Conservation (phyloP, 2,797 vertebrate genomes). For the Tolypeutes matacus region DNA sequence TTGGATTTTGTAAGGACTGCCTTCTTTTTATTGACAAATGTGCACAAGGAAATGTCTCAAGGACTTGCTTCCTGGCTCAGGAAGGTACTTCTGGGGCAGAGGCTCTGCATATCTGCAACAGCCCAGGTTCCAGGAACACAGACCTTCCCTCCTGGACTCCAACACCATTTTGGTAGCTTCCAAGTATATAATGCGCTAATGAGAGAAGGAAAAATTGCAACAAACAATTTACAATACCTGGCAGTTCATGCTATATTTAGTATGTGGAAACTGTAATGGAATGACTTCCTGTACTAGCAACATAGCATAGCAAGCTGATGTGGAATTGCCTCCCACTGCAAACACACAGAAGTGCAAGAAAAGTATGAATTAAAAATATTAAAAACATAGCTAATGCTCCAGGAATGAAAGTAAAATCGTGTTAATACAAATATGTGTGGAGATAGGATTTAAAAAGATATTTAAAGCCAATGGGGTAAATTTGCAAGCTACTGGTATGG, state of each 20-base stretch:
- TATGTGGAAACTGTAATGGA: neutral
- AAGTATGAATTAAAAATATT: neutral
- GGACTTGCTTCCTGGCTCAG: neutral
- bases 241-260: neutral
- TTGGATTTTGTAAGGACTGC: neutral
- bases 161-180: neutral
- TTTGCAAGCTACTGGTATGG: neutral
- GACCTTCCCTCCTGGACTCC: neutral
- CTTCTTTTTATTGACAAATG: neutral
- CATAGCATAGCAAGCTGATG: neutral
- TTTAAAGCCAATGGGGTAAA: neutral
- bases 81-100: neutral
- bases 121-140: neutral
- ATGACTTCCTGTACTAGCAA: neutral
- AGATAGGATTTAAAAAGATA: neutral
- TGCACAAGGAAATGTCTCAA: neutral
- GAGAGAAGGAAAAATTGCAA: neutral
- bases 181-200: neutral
- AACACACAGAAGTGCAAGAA: neutral
- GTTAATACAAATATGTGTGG: neutral
- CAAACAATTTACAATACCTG: neutral
- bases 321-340: neutral
- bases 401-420: neutral
- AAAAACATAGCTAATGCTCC: neutral
- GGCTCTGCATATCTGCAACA: neutral